Conservation (phyloP, 2,797 vertebrate genomes). For the Gadopsis bispinosus region DNA sequence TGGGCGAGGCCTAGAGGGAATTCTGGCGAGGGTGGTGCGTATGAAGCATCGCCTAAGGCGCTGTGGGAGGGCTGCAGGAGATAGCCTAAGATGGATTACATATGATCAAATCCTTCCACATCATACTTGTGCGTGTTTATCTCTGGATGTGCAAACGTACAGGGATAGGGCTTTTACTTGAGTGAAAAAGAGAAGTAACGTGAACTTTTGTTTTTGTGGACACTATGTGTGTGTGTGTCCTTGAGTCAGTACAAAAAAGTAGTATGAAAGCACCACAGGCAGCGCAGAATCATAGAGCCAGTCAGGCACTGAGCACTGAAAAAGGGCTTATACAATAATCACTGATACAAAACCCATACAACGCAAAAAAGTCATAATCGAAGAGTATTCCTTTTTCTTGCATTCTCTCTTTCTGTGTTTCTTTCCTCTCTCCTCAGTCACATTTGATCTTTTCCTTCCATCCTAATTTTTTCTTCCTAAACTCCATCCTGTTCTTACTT, state of each 20-base stretch:
- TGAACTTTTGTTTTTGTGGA: slow-evolving; percentile 14
- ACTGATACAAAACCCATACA: slow-evolving; percentile 5
- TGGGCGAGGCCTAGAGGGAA: slow-evolving; percentile 72
- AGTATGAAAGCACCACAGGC: not conserved
- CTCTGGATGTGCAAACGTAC: slow-evolving; percentile 24
- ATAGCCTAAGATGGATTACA: slow-evolving; percentile 65
- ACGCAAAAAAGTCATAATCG: slow-evolving; percentile 10
- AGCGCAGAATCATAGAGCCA: slow-evolving; percentile 12
- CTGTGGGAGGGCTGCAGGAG: slow-evolving; percentile 53
- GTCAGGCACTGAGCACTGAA: slow-evolving; percentile 19
- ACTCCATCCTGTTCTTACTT: slow-evolving; percentile 7
- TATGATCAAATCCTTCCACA: slow-evolving; percentile 48
- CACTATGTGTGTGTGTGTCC: slow-evolving; percentile 7
- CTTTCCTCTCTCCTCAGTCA: not conserved
- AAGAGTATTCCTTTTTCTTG: slow-evolving; percentile 13
- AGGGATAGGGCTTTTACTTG: slow-evolving; percentile 27
- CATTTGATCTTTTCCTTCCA: not conserved
- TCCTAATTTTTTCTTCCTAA: slow-evolving; percentile 12
- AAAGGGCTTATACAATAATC: slow-evolving; percentile 31
- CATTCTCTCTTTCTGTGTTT: not conserved
- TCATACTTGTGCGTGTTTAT: slow-evolving; percentile 54
- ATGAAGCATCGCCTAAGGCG: slow-evolving; percentile 59
- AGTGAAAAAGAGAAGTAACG: slow-evolving; percentile 15
- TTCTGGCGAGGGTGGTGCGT: slow-evolving; percentile 43
- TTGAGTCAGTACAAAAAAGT: slow-evolving; percentile 31